phyloP scores from a whole-genome alignment of 1,140 invertebrate genomes.

The Drosophila neocordata region DNA sequence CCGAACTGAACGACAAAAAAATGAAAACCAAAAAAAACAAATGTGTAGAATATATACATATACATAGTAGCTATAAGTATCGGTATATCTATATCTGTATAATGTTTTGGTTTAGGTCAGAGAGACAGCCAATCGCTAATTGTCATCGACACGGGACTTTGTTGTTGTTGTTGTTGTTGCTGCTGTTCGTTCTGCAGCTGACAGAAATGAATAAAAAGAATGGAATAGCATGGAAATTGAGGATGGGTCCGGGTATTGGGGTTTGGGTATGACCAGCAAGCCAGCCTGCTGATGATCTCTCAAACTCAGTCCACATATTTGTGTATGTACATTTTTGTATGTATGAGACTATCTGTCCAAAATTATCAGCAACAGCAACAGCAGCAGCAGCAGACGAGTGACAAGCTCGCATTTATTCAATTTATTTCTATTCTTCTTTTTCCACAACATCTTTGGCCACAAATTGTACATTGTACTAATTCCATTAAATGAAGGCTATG shows the following conservation, averaged over 20 bases:
- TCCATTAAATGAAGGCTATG: slow-evolving; percentile 68
- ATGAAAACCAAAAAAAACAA: too few species aligned
- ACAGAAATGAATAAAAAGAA: slow-evolving; percentile 51
- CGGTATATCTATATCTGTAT: slow-evolving; percentile 14
- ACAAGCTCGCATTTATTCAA: slow-evolving; percentile 68
- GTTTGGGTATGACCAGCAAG: not conserved
- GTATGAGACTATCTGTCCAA: slow-evolving; percentile 60
- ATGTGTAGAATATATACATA: not conserved
- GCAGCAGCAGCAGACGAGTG: slow-evolving; percentile 19
- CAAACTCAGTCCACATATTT: slow-evolving; percentile 20
- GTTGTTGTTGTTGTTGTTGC: slow-evolving; percentile 32
- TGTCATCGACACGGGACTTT: slow-evolving; percentile 76
- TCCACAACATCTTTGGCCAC: slow-evolving; percentile 65
- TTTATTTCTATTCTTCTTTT: slow-evolving; percentile 76
- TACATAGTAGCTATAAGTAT: too few species aligned
- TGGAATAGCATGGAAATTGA: slow-evolving; percentile 49
- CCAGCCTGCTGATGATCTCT: slow-evolving; percentile 49
- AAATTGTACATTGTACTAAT: slow-evolving; percentile 79
- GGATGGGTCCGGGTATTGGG: slow-evolving; percentile 48
- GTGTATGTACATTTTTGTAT: not conserved
- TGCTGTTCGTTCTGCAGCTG: slow-evolving; percentile 40
- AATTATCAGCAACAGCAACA: slow-evolving; percentile 63
- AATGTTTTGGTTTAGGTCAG: slow-evolving; percentile 43
- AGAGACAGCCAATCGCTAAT: slow-evolving; percentile 68
- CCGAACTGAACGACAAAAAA: slow-evolving; percentile 3